Percentiles rank a stretch among this genome's conserved stretches.
Evolutionary conservation across 2,888 invertebrate genomes (phyloP).

Genomic region (Phalangium opilio): DNA sequence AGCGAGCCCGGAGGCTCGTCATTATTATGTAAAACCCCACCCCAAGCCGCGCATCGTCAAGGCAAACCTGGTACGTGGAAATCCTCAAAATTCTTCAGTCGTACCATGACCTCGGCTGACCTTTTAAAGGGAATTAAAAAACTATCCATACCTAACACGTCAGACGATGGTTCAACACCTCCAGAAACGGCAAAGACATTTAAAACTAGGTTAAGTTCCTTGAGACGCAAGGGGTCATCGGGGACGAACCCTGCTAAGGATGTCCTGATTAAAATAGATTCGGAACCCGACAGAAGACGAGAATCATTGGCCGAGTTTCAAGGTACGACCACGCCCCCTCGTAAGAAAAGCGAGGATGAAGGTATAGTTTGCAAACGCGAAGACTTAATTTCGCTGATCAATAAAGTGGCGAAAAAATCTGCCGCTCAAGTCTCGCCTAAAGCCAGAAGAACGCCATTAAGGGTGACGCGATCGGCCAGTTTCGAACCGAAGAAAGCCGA

Average conservation of each 20-base stretch:
- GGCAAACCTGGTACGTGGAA: constrained; percentile 7
- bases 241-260: not conserved
- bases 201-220: constrained; percentile 11
- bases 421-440: constrained; percentile 7
- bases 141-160: constrained; percentile 2
- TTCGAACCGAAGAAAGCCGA: constrained; percentile 7
- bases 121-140: constrained; percentile 13
- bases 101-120: constrained; percentile 15
- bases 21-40: too few species aligned
- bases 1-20: too few species aligned
- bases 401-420: constrained; percentile 5
- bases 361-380: constrained; percentile 16
- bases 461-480: constrained; percentile 10
- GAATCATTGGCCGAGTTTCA: constrained; percentile 6
- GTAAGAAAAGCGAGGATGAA: constrained; percentile 4
- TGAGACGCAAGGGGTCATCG: constrained; percentile 11
- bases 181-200: constrained; percentile 6
- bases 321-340: not conserved
- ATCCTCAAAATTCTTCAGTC: constrained; percentile 15
- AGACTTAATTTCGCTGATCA: constrained; percentile 12
- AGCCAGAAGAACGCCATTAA: constrained; percentile 4
- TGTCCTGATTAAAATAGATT: constrained; percentile 9
- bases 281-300: constrained; percentile 13
- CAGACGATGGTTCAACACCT: not conserved
- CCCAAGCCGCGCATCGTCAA: too few species aligned